Percentiles rank a stretch among this genome's conserved stretches.
These are phyloP conservation scores for Drosophila ananassae DNA, from an alignment of 1,140 invertebrate species.

Conservation along the genomic window DNA sequence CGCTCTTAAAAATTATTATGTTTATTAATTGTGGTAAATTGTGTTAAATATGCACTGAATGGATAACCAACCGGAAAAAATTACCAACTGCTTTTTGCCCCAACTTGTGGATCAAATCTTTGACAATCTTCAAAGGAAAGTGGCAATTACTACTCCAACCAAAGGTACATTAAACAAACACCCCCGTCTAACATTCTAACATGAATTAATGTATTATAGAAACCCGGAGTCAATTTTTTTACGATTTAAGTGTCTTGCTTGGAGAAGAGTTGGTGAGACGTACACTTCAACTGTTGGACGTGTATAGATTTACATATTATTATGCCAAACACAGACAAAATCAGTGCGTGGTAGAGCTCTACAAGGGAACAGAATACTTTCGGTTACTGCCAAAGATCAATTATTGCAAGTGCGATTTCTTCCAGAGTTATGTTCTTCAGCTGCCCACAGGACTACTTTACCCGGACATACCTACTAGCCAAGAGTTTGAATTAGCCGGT, in stretches of 20 bases:
- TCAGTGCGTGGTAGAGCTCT: conserved; percentile 19
- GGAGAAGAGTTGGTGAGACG: conserved; percentile 19
- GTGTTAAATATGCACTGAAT: conserved; percentile 22
- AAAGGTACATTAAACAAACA: neutral
- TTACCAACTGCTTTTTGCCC: conserved; percentile 5
- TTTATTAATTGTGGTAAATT: neutral
- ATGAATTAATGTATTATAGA: neutral
- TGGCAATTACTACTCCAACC: neutral
- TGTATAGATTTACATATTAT: conserved; percentile 15
- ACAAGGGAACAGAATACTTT: conserved; percentile 19
- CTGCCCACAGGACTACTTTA: conserved; percentile 17
- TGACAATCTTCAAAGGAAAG: neutral
- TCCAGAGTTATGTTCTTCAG: conserved; percentile 18
- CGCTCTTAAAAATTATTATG: conserved; percentile 6
- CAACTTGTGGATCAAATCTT: conserved; percentile 22
- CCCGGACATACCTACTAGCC: conserved; percentile 12
- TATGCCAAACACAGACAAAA: neutral
- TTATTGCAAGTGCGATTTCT: conserved; percentile 45
- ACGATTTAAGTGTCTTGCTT: conserved; percentile 7
- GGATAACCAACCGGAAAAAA: neutral
- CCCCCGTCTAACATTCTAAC: too few relatives aligned
- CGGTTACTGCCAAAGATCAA: conserved; percentile 12
- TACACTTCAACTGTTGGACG: conserved; percentile 21
- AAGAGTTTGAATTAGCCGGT: neutral
- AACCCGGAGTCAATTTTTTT: conserved; percentile 12